Evolutionary conservation across 2,113 vertebrate genomes (phyloP).

Genomic region (Phylloscopus whistleri): DNA sequence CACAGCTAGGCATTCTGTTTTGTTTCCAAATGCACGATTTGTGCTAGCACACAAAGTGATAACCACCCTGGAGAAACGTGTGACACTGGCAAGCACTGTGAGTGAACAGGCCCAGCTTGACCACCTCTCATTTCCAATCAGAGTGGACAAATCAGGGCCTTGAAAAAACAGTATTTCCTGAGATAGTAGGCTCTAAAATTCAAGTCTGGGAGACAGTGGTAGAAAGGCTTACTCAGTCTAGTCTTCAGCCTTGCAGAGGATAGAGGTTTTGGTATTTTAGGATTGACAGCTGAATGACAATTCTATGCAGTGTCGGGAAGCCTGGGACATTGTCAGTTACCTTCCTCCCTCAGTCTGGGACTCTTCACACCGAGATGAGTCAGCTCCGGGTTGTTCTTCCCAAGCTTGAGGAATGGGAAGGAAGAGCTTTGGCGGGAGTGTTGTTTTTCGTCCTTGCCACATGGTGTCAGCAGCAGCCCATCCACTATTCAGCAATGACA

Average conservation of each 20-base stretch:
- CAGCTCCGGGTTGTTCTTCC: neutral
- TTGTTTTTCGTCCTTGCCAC: constrained; percentile 26
- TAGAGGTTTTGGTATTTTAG: neutral
- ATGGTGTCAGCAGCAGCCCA: constrained; percentile 40
- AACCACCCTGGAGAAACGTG: neutral
- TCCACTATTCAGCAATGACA: neutral
- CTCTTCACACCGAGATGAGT: neutral
- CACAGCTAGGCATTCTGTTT: neutral
- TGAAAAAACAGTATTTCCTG: neutral
- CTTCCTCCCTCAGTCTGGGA: neutral
- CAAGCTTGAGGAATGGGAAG: neutral
- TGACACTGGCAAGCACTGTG: neutral
- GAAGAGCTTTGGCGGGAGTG: neutral
- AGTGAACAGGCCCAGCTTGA: neutral
- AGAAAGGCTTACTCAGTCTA: neutral
- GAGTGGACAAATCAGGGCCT: neutral
- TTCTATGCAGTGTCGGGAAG: accelerated
- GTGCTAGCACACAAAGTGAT: neutral
- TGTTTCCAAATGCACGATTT: neutral
- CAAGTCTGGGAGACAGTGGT: neutral
- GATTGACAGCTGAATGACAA: neutral
- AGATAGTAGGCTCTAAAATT: neutral
- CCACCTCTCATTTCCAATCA: neutral
- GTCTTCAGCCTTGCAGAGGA: neutral
- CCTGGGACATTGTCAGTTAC: neutral